A percentile compares a stretch with the other conserved stretches of the same genome.
These are phyloP conservation scores for Brachyopa scutellaris DNA, from an alignment of 2,888 invertebrate species.

Conservation along the genomic window DNA sequence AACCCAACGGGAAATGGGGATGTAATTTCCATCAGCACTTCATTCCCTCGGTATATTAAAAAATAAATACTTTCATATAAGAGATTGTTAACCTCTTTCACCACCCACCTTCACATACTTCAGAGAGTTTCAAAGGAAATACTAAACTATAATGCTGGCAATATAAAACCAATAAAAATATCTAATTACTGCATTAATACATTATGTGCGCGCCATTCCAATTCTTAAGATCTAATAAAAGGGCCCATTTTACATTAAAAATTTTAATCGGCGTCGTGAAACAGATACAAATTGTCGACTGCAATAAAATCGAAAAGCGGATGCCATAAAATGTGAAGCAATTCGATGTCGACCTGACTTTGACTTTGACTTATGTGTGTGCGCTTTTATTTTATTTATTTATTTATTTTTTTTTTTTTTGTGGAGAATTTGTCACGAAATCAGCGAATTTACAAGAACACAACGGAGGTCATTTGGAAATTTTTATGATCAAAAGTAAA, in stretches of 20 bases:
- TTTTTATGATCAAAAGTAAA: slow-evolving; percentile 36
- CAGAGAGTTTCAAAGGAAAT: too few relatives aligned
- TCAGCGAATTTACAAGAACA: slow-evolving; percentile 39
- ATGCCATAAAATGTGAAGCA: slow-evolving; percentile 32
- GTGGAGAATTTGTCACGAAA: slow-evolving; percentile 5
- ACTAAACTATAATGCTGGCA: slow-evolving; percentile 21
- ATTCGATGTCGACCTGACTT: not conserved
- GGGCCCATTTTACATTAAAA: slow-evolving; percentile 23
- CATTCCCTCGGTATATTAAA: too few relatives aligned
- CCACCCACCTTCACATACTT: too few relatives aligned
- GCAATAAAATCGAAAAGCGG: slow-evolving; percentile 47
- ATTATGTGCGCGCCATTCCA: slow-evolving; percentile 22
- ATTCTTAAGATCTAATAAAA: slow-evolving; percentile 27
- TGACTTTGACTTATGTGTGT: not conserved
- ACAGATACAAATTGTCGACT: slow-evolving; percentile 47
- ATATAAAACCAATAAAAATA: slow-evolving; percentile 40
- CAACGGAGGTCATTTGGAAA: slow-evolving; percentile 23
- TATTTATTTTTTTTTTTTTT: not conserved
- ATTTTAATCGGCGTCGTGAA: slow-evolving; percentile 40
- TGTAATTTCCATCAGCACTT: too few relatives aligned
- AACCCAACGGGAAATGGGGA: too few relatives aligned
- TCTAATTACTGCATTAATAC: slow-evolving; percentile 32
- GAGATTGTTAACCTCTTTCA: too few relatives aligned
- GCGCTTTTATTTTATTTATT: too few relatives aligned
- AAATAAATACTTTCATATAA: too few relatives aligned